These are phyloP conservation scores for Tangara arthus DNA, from an alignment of 2,797 vertebrate genomes.

Conservation along the genomic window DNA sequence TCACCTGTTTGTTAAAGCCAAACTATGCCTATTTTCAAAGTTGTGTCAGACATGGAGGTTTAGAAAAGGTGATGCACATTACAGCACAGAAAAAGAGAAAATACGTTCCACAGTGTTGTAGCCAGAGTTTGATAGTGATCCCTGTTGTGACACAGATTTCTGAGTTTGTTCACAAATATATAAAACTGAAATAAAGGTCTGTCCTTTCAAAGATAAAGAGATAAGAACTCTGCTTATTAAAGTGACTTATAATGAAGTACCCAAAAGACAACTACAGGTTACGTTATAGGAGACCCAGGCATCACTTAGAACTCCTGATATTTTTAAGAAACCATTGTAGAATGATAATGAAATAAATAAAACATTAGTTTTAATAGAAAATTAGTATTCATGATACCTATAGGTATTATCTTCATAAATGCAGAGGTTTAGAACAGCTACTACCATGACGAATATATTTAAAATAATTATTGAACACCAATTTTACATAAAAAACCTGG, in stretches of 20 bases:
- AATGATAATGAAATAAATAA: background rate
- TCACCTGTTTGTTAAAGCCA: fast-evolving
- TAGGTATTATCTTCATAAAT: background rate
- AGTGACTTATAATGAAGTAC: background rate
- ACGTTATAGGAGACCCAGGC: background rate
- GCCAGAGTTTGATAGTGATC: background rate
- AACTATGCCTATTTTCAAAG: background rate
- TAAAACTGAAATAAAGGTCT: background rate
- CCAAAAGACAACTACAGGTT: background rate
- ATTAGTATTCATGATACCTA: background rate
- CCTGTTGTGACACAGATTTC: background rate
- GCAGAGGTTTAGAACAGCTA: background rate
- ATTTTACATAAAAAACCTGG: background rate
- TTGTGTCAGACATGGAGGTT: background rate
- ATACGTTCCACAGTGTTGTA: background rate
- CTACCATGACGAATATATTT: background rate
- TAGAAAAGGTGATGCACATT: background rate
- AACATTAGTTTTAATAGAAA: background rate
- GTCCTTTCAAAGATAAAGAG: background rate
- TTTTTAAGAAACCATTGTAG: background rate
- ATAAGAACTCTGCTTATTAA: background rate
- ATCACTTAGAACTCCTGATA: background rate
- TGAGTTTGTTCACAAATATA: background rate
- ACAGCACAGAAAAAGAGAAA: background rate
- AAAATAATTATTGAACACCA: background rate